Percentiles rank a stretch among this genome's conserved stretches.
Conservation (phyloP, 1,140 invertebrate species). For the Bombus haemorrhoidalis region DNA sequence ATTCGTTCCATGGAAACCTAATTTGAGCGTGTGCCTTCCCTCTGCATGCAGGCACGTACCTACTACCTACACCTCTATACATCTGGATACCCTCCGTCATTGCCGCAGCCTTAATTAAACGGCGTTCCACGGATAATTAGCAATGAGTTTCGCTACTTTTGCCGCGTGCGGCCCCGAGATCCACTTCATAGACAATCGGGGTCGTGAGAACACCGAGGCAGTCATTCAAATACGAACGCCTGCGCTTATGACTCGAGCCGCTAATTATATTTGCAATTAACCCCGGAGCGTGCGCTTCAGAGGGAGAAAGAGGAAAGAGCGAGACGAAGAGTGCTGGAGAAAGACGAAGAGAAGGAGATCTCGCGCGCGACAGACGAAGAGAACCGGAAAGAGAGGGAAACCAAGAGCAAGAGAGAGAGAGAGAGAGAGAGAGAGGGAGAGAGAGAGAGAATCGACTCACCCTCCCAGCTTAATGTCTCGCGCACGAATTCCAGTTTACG, state of each 20-base stretch:
- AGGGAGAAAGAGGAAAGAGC: conserved; percentile 7
- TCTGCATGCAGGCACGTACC: conserved; percentile 42
- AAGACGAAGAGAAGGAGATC: neutral
- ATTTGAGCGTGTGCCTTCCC: conserved; percentile 54
- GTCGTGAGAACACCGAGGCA: conserved; percentile 74
- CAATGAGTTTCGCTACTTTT: conserved; percentile 76
- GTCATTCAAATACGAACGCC: conserved; percentile 73
- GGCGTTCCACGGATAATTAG: conserved; percentile 75
- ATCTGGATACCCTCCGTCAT: conserved; percentile 57
- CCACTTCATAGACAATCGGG: conserved; percentile 75
- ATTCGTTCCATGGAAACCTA: conserved; percentile 60
- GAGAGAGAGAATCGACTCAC: conserved; percentile 26
- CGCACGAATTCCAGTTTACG: conserved; percentile 64
- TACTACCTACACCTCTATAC: conserved; percentile 46
- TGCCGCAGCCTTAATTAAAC: conserved; percentile 72
- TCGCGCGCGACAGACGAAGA: conserved; percentile 16
- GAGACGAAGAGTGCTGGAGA: neutral
- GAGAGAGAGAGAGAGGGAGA: conserved; percentile 11
- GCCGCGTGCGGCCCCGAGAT: conserved; percentile 68
- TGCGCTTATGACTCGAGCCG: conserved; percentile 73
- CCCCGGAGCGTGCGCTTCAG: conserved; percentile 52
- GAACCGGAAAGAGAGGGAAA: conserved; percentile 1
- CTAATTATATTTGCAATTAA: conserved; percentile 78
- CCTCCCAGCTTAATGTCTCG: conserved; percentile 55
- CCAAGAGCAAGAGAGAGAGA: neutral